A percentile compares a stretch with the other conserved stretches of the same genome.
phyloP scores from a whole-genome alignment of 2,888 invertebrate genomes.

The Drosophila formosana region DNA sequence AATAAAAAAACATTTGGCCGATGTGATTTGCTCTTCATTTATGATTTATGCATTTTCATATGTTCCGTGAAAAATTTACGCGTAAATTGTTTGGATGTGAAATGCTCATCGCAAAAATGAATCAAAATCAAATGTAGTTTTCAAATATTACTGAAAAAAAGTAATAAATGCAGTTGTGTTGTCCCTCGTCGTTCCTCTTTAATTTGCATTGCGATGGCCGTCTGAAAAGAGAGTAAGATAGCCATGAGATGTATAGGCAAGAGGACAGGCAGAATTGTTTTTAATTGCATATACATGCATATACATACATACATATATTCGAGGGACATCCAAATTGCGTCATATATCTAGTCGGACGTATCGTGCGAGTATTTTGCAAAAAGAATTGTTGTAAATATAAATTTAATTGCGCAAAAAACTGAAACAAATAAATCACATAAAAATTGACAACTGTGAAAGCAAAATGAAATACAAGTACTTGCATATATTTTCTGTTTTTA shows the following conservation, averaged over 20 bases:
- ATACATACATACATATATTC: slow-evolving; percentile 5
- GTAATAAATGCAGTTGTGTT: slow-evolving; percentile 29
- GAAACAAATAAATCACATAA: slow-evolving; percentile 49
- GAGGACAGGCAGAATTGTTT: background rate
- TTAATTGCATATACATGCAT: background rate
- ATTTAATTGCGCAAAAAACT: slow-evolving; percentile 74
- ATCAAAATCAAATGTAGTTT: slow-evolving; percentile 55
- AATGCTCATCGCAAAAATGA: slow-evolving; percentile 49
- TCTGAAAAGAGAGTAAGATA: slow-evolving; percentile 12
- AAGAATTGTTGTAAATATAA: slow-evolving; percentile 70
- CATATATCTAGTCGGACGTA: slow-evolving; percentile 60
- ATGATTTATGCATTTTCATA: slow-evolving; percentile 47
- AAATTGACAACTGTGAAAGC: slow-evolving; percentile 18
- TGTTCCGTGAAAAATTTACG: slow-evolving; percentile 37
- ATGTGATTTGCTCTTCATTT: slow-evolving; percentile 36
- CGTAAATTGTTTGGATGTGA: slow-evolving; percentile 51
- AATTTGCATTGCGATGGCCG: slow-evolving; percentile 9
- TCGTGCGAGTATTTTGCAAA: slow-evolving; percentile 37
- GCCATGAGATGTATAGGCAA: background rate
- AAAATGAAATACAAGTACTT: slow-evolving; percentile 12
- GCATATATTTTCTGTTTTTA: slow-evolving; percentile 9
- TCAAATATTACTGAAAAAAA: slow-evolving; percentile 24
- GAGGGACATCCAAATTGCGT: slow-evolving; percentile 37
- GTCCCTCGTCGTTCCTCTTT: slow-evolving; percentile 24
- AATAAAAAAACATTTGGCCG: slow-evolving; percentile 49